These are phyloP conservation scores for Chymomyza fuscimana DNA, from an alignment of 2,888 invertebrate species.

Conservation along the genomic window DNA sequence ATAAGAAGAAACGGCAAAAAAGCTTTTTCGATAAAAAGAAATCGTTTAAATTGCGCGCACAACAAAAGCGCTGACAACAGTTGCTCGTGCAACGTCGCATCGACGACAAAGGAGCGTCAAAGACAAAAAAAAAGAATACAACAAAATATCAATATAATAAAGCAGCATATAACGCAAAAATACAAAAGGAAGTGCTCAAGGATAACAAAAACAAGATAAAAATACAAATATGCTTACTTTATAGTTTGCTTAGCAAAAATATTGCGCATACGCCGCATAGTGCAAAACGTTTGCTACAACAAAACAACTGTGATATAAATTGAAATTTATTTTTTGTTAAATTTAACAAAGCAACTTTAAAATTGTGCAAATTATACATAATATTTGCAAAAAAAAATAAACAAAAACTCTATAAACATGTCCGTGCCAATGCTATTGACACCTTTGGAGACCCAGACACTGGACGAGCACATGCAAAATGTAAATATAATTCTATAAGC, in stretches of 20 bases:
- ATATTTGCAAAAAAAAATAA: background rate
- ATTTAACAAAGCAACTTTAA: conserved; percentile 20
- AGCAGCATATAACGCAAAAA: conserved; percentile 5
- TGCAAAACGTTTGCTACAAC: conserved; percentile 40
- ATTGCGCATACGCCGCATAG: conserved; percentile 58
- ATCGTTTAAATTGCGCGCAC: conserved; percentile 70
- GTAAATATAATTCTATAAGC: conserved; percentile 56
- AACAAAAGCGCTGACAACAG: conserved; percentile 59
- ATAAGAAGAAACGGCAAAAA: conserved; percentile 43
- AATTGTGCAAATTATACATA: background rate
- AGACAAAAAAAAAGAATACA: conserved; percentile 1
- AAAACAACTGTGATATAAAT: conserved; percentile 59
- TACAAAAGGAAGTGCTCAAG: conserved; percentile 14
- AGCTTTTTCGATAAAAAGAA: conserved; percentile 69
- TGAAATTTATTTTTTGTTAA: conserved; percentile 22
- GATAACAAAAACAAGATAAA: background rate
- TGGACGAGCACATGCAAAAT: conserved; percentile 74
- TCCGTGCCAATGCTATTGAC: conserved; percentile 73
- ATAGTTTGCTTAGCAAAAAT: conserved; percentile 28
- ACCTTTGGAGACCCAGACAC: conserved; percentile 58
- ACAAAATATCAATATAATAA: conserved; percentile 12
- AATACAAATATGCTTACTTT: conserved; percentile 52
- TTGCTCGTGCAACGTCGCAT: conserved; percentile 66
- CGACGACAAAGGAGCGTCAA: conserved; percentile 32
- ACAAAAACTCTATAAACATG: conserved; percentile 49